Conservation (phyloP, 2,797 vertebrate species). For the Gymnoscopelus microlampas region DNA sequence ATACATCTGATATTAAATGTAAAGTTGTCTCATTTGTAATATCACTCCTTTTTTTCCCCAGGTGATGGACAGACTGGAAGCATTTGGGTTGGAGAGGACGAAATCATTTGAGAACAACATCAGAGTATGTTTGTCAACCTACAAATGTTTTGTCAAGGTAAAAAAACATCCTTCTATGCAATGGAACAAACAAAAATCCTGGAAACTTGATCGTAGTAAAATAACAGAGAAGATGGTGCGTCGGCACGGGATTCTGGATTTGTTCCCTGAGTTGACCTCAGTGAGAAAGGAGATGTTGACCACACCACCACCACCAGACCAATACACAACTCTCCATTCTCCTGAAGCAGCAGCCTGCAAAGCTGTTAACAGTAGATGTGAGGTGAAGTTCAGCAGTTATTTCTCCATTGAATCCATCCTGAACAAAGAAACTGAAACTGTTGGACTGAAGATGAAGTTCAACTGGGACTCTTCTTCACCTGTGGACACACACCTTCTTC, state of each 20-base stretch:
- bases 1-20: too few species aligned
- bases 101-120: conserved; percentile 71
- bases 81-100: conserved; percentile 56
- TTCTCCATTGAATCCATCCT: too few species aligned
- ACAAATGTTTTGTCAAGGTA: conserved; percentile 80
- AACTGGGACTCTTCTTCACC: too few species aligned
- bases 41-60: conserved; percentile 44
- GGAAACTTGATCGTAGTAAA: conserved; percentile 68
- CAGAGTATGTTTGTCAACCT: conserved; percentile 77
- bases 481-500: too few species aligned
- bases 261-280: conserved; percentile 67
- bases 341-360: conserved; percentile 23
- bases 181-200: too few species aligned
- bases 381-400: too few species aligned
- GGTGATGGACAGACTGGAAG: conserved; percentile 71
- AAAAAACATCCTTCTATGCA: not conserved
- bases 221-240: conserved; percentile 79
- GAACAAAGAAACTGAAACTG: too few species aligned
- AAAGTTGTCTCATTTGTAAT: not conserved
- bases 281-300: conserved; percentile 14
- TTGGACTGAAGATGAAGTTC: too few species aligned
- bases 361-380: conserved; percentile 21
- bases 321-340: not conserved
- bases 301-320: not conserved
- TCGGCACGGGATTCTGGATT: conserved; percentile 69